Evolutionary conservation across 2,888 invertebrate genomes (phyloP), one percentile per base, ranked within the genome.

Genomic region (Melanostoma scalare): DNA sequence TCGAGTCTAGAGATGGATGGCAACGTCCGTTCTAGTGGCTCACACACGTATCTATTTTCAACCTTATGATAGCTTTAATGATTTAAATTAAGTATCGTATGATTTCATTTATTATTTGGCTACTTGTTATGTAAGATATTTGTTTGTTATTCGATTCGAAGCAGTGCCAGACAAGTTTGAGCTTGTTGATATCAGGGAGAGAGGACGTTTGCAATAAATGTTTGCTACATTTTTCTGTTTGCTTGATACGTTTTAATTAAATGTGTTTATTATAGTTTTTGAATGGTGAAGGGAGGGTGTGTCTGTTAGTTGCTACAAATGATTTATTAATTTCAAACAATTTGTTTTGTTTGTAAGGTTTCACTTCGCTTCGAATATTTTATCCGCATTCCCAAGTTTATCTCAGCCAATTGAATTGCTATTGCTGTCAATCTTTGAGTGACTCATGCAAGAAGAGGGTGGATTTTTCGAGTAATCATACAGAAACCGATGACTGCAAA

Each of bases 321-420:
- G 44, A 79, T 79, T 74, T 63, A 80, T 80, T 71, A 31, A 6
- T 76, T 71, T 80, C 76, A 67, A 20, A 60, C 80, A 80, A 80
- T 80, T 71, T 75, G 71, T 50, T 63, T 35, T 60, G 31, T 33
- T 4, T 63, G 36, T 30, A 33, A 65, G 38, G 56, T 44, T 46
- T 61, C 48, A 53, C 0, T 68, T 50, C 44, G 36, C 53, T 44
- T 71, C 33, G 38, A 50, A 61, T 35, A 36, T 36, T 20, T 63
- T 38, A 58, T 58, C 65, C 77, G 72, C 44, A 65, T 72, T 65
- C 40, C 20, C 20, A 20, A 20, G 1, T 20, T 20, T 20, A 20
- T 20, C 20, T 20, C 20, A 1, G 20, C 20, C 1, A 20, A 20
- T 20, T 20, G 20, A 20, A 20, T 20, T 20, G 20, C 20, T 20